These are phyloP conservation scores for Cryptocheilus praepositus DNA, from an alignment of 2,888 invertebrate genomes.

Conservation along the genomic window DNA sequence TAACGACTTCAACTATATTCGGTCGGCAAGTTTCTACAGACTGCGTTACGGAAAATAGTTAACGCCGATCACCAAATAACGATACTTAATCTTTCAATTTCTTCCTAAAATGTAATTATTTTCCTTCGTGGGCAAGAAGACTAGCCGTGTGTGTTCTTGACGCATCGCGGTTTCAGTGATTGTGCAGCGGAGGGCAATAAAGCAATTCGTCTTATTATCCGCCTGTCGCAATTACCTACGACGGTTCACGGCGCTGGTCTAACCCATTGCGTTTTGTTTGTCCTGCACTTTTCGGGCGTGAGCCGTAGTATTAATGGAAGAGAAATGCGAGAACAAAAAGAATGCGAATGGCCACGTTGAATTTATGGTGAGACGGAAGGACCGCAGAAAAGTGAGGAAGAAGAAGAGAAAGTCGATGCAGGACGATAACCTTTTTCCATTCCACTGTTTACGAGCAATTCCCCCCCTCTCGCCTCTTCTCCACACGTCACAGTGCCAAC, in stretches of 20 bases:
- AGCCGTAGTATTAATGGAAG: background rate
- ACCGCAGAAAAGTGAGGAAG: constrained; percentile 9
- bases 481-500: background rate
- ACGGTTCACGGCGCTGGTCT: constrained; percentile 5
- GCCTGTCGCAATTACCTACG: constrained; percentile 27
- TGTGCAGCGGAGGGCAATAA: constrained; percentile 28
- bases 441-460: constrained; percentile 52
- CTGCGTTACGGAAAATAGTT: constrained; percentile 40
- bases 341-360: background rate
- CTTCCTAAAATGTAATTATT: constrained; percentile 37
- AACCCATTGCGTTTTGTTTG: constrained; percentile 25
- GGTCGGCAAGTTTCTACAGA: constrained; percentile 22
- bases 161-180: constrained; percentile 21
- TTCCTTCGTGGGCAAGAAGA: background rate
- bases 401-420: constrained; percentile 37
- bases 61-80: constrained; percentile 37
- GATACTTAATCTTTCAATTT: constrained; percentile 43
- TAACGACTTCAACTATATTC: constrained; percentile 33
- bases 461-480: no score
- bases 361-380: constrained; percentile 36
- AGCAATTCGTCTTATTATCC: constrained; percentile 46
- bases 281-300: constrained; percentile 22
- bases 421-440: constrained; percentile 51
- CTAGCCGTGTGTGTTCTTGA: constrained; percentile 1
- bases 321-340: background rate